Conservation (phyloP, 64 coral and sea anemone genomes). For the Cladopsammia gracilis region DNA sequence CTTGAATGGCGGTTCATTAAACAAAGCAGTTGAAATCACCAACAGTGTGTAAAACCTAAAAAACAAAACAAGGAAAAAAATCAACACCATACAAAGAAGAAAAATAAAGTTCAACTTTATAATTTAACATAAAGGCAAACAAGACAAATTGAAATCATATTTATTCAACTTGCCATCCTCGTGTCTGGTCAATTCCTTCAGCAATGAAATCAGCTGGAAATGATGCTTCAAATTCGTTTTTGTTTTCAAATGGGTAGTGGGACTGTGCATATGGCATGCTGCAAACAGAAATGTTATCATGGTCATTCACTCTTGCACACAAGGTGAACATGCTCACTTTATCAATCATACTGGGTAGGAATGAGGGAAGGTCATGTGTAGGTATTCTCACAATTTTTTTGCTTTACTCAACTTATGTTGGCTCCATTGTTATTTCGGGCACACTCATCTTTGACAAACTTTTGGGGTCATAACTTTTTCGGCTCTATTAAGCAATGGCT, state of each 20-base stretch:
- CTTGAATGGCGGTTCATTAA: constrained; percentile 98
- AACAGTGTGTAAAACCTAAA: constrained; percentile 95
- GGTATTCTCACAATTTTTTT: too few species aligned
- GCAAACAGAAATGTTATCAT: not conserved
- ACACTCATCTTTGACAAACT: too few species aligned
- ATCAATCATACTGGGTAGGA: too few species aligned
- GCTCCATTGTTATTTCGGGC: too few species aligned
- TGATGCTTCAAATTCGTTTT: constrained; percentile 84
- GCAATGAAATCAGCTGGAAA: constrained; percentile 99
- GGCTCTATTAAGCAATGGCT: too few species aligned
- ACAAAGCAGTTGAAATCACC: constrained; percentile 97
- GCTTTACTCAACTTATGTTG: too few species aligned
- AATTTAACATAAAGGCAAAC: not conserved
- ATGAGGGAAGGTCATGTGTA: too few species aligned
- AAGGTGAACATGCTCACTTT: too few species aligned
- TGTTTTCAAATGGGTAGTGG: constrained; percentile 97
- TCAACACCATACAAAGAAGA: too few species aligned
- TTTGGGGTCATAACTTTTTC: too few species aligned
- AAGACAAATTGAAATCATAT: not conserved
- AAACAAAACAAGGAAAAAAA: not conserved
- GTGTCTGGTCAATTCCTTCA: constrained; percentile 99
- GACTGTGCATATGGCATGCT: constrained; percentile 98
- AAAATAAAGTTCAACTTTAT: not conserved
- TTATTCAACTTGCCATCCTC: constrained; percentile 86
- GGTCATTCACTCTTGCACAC: too few species aligned